A percentile compares a stretch with the other conserved stretches of the same genome.
phyloP scores from a whole-genome alignment of 2,888 invertebrate genomes.

The Ophion ellenae region DNA sequence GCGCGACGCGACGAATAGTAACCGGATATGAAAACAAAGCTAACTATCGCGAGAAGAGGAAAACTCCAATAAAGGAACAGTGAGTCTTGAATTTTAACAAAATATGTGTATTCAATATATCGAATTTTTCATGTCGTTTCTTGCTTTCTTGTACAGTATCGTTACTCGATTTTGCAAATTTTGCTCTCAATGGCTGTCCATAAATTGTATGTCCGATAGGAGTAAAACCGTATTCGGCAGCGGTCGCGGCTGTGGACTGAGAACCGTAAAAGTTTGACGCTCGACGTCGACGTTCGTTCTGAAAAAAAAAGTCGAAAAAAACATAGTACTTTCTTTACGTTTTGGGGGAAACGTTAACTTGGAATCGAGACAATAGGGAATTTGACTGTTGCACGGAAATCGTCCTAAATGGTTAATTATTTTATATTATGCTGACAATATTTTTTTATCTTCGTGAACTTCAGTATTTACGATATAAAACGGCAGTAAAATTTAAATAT shows the following conservation, averaged over 20 bases:
- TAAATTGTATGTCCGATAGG: slow-evolving; percentile 96
- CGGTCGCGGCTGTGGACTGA: slow-evolving; percentile 97
- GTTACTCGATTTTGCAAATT: slow-evolving; percentile 45
- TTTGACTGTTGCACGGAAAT: no score
- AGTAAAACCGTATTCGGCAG: slow-evolving; percentile 94
- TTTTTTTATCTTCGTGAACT: no score
- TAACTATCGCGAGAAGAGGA: no score
- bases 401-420: no score
- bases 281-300: slow-evolving; percentile 96
- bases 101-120: slow-evolving; percentile 54
- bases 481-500: no score
- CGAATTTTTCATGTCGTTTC: slow-evolving; percentile 12
- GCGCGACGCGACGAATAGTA: no score
- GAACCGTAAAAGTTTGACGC: slow-evolving; percentile 92
- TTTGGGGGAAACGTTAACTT: no score
- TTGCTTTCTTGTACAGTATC: neutral
- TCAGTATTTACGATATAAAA: no score
- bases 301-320: slow-evolving; percentile 76
- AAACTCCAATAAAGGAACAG: neutral
- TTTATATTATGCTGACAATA: no score
- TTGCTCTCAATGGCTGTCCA: slow-evolving; percentile 92
- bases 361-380: no score
- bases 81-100: slow-evolving; percentile 33
- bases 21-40: no score
- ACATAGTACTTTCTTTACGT: no score